A percentile compares a stretch with the other conserved stretches of the same genome.
phyloP scores from a whole-genome alignment of 2,797 vertebrate species.

The Mycteria americana region DNA sequence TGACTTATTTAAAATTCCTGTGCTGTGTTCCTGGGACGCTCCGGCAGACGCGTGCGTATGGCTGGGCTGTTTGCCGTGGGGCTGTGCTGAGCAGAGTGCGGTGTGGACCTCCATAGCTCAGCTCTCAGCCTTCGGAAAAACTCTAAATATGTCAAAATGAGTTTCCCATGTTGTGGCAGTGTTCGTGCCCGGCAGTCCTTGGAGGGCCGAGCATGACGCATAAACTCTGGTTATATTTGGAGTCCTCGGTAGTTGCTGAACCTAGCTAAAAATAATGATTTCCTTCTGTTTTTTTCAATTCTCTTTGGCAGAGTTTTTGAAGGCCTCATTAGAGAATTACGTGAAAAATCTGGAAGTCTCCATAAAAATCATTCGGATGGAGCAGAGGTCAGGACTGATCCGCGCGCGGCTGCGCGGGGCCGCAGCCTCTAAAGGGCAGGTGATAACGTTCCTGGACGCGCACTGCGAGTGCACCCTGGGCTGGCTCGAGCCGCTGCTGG shows the following conservation, averaged over 20 bases:
- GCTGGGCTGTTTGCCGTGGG: rapidly evolving
- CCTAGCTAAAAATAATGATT: background rate
- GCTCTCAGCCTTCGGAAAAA: background rate
- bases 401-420: conserved; percentile 92
- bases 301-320: conserved; percentile 85
- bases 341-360: conserved; percentile 86
- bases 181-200: background rate
- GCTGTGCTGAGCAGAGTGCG: background rate
- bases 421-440: conserved; percentile 87
- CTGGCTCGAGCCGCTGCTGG: conserved; percentile 94
- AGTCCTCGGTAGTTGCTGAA: background rate
- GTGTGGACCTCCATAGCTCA: no score
- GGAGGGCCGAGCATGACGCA: background rate
- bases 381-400: conserved; percentile 93
- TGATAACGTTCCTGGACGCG: conserved; percentile 97
- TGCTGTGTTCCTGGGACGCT: rapidly evolving
- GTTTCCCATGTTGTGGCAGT: rapidly evolving
- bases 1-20: background rate
- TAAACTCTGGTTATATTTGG: background rate
- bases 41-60: rapidly evolving
- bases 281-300: background rate
- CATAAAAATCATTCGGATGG: conserved; percentile 90
- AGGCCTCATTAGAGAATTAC: conserved; percentile 87
- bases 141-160: background rate
- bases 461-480: conserved; percentile 95